phyloP scores from a whole-genome alignment of 2,113 vertebrate genomes.

The Nesogale talazaci region DNA sequence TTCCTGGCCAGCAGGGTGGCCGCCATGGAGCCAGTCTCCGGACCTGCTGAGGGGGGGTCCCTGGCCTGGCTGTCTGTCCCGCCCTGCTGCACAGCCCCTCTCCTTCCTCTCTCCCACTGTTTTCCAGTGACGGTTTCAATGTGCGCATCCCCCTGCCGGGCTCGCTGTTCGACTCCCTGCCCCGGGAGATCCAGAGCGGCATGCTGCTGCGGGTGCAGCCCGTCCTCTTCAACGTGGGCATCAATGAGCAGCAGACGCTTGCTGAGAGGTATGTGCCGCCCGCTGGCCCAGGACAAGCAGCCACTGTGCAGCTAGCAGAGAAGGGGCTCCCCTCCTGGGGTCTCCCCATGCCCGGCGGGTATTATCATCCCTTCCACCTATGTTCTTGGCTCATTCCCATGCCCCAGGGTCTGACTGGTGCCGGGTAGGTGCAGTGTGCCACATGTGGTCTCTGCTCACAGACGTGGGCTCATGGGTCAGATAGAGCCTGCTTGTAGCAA shows the following conservation, averaged over 20 bases:
- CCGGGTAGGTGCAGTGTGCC: background rate
- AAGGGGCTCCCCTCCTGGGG: background rate
- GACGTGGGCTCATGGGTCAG: background rate
- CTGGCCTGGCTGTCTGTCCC: background rate
- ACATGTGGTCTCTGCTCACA: background rate
- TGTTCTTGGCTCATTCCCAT: background rate
- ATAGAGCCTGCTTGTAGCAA: background rate
- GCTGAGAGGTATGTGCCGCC: constrained; percentile 93
- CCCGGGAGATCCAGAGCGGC: constrained; percentile 97
- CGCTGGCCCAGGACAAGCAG: no score
- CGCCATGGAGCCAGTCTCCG: background rate
- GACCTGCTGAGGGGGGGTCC: background rate
- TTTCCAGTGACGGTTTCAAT: constrained; percentile 94
- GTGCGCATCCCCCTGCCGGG: constrained; percentile 97
- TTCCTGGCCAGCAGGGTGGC: background rate
- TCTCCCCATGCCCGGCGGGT: accelerated
- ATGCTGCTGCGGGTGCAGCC: constrained; percentile 98
- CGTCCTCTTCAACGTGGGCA: constrained; percentile 97
- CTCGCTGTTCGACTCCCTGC: constrained; percentile 94
- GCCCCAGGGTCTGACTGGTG: background rate
- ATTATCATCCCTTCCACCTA: background rate
- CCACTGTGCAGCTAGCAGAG: accelerated
- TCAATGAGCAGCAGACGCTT: constrained; percentile 98
- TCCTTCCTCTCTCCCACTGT: background rate
- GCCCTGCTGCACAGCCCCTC: background rate